Conservation (phyloP, 2,888 invertebrate genomes). For the Camponotus fellah region DNA sequence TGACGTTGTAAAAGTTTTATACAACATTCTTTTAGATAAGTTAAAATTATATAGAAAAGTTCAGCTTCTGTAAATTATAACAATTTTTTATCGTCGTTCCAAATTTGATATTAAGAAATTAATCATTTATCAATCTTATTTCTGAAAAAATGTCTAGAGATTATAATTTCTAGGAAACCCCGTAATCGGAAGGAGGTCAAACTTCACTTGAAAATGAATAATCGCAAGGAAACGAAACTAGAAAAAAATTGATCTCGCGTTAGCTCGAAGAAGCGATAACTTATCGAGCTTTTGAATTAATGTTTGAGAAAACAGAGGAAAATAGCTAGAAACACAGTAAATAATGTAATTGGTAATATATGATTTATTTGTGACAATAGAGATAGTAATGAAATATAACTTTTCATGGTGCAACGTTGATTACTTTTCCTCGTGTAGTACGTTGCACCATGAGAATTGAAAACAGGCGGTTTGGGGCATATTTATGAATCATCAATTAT, state of each 20-base stretch:
- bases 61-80: not conserved
- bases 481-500: not conserved
- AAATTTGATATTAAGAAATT: not conserved
- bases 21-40: not conserved
- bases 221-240: not conserved
- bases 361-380: conserved; percentile 6
- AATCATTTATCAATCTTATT: not conserved
- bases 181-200: not conserved
- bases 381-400: conserved; percentile 7
- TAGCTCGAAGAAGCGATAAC: not conserved
- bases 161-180: not conserved
- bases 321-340: not conserved
- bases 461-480: not conserved
- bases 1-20: not conserved
- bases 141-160: not conserved
- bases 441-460: not conserved
- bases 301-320: not conserved
- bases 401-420: not conserved
- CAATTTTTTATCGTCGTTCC: not conserved
- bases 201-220: not conserved
- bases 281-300: conserved; percentile 8
- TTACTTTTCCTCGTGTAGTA: not conserved
- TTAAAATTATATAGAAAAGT: not conserved
- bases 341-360: conserved; percentile 19
- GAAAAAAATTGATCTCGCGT: not conserved